Percentiles rank a stretch among this genome's conserved stretches.
Evolutionary conservation across 2,797 vertebrate genomes (phyloP).

Genomic region (Acanthiza pusilla): DNA sequence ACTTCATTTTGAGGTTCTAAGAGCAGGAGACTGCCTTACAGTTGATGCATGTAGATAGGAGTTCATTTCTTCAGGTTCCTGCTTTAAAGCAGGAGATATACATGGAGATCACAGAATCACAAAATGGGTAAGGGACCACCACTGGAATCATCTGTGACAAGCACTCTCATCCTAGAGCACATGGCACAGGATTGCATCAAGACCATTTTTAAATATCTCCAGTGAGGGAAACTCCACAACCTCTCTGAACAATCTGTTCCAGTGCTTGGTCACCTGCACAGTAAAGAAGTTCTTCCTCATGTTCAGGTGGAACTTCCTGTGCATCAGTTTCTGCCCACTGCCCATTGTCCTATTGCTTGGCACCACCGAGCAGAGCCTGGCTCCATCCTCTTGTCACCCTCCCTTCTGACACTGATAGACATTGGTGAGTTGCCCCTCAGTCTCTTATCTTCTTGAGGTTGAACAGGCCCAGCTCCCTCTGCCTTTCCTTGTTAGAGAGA

Average conservation of each 20-base stretch:
- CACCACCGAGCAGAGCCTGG: not conserved
- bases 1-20: not conserved
- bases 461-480: not conserved
- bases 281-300: not conserved
- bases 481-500: not conserved
- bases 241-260: not conserved
- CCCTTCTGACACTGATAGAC: not conserved
- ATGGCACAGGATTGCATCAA: not conserved
- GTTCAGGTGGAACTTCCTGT: not conserved
- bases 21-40: not conserved
- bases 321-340: not conserved
- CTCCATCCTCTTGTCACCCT: not conserved
- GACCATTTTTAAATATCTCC: not conserved
- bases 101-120: not conserved
- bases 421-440: not conserved
- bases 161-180: not conserved
- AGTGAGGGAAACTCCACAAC: not conserved
- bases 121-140: not conserved
- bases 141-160: not conserved
- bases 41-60: not conserved
- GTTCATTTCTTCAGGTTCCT: not conserved
- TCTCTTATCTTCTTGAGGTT: not conserved
- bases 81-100: not conserved
- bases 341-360: not conserved
- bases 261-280: not conserved